phyloP scores from a whole-genome alignment of 2,797 vertebrate species.

The Glyptemys insculpta region DNA sequence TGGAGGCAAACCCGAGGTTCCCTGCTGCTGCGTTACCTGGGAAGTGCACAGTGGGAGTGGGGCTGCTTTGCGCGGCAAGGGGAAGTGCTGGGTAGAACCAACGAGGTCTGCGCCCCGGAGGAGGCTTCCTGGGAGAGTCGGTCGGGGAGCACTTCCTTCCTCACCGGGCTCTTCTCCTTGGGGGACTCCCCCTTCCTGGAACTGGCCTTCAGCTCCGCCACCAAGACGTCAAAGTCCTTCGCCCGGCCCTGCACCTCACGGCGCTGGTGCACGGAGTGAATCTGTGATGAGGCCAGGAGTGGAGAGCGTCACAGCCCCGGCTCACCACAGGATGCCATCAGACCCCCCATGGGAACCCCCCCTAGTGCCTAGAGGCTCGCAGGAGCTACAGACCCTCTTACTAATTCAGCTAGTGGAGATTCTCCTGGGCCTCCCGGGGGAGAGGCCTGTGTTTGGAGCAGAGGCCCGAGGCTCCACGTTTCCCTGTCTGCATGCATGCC shows the following conservation, averaged over 20 bases:
- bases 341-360: not conserved
- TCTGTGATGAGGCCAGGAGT: slow-evolving; percentile 77
- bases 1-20: not conserved
- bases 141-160: slow-evolving; percentile 57
- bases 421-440: too few relatives aligned
- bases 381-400: not conserved
- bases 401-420: not conserved
- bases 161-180: slow-evolving; percentile 83
- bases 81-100: slow-evolving; percentile 72
- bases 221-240: slow-evolving; percentile 93
- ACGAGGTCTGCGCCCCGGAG: slow-evolving; percentile 67
- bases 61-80: slow-evolving; percentile 83
- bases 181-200: slow-evolving; percentile 84
- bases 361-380: not conserved
- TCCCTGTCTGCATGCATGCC: not conserved
- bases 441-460: not conserved
- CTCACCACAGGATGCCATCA: not conserved
- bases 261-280: slow-evolving; percentile 94
- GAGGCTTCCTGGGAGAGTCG: slow-evolving; percentile 60
- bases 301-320: not conserved
- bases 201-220: slow-evolving; percentile 91
- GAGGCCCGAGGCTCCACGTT: not conserved
- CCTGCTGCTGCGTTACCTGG: slow-evolving; percentile 81
- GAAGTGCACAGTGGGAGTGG: slow-evolving; percentile 83
- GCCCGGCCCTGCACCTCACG: slow-evolving; percentile 91